Evolutionary conservation across 2,888 invertebrate species (phyloP).

Genomic region (Phorcus lineatus): DNA sequence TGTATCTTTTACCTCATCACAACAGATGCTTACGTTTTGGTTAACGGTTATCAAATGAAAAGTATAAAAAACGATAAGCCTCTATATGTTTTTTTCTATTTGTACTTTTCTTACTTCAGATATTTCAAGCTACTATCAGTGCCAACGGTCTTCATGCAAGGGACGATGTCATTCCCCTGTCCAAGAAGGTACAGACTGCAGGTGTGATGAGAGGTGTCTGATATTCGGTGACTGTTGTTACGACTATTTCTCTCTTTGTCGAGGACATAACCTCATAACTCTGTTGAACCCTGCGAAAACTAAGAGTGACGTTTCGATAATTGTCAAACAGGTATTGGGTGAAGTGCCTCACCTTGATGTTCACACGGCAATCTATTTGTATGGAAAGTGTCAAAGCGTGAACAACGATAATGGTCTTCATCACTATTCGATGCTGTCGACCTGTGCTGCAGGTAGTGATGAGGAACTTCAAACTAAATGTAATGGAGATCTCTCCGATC

Average conservation of each 20-base stretch:
- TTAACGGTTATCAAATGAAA: too few species aligned
- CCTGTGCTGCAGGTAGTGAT: not conserved
- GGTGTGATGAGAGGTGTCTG: not conserved
- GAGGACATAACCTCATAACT: not conserved
- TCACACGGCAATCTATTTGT: not conserved
- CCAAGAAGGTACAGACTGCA: not conserved
- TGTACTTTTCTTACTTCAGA: too few species aligned
- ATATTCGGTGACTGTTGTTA: not conserved
- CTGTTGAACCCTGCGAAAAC: not conserved
- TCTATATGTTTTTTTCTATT: too few species aligned
- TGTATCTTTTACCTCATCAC: too few species aligned
- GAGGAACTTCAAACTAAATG: not conserved
- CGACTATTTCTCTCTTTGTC: not conserved
- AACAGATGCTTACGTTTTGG: too few species aligned
- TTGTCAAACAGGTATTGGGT: not conserved
- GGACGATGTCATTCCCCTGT: too few species aligned
- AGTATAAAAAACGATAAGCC: too few species aligned
- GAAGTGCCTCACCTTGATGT: not conserved
- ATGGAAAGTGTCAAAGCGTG: not conserved
- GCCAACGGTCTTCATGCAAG: too few species aligned
- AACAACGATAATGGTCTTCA: not conserved
- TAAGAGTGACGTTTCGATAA: not conserved
- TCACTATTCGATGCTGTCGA: not conserved
- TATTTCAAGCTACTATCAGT: too few species aligned
- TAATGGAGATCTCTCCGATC: not conserved